These are phyloP conservation scores for Mesorhabditis spiculigera DNA, from an alignment of 2,888 invertebrate genomes.

Conservation along the genomic window DNA sequence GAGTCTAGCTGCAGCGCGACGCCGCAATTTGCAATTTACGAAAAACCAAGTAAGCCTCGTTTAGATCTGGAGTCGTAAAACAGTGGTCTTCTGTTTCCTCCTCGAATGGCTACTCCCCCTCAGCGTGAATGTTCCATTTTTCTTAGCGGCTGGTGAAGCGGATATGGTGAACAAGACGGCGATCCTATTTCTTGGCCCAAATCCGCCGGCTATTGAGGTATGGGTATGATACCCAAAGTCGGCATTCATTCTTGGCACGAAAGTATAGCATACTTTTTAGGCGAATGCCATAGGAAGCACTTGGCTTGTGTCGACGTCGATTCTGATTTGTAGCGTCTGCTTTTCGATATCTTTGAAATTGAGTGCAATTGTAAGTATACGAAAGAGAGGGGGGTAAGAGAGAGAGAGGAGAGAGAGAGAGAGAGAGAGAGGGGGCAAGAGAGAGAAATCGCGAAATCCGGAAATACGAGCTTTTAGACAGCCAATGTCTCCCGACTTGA, in stretches of 20 bases:
- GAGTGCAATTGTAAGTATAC: background rate
- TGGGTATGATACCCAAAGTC: background rate
- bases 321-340: background rate
- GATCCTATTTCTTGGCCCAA: background rate
- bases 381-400: background rate
- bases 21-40: background rate
- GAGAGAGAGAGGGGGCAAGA: no score
- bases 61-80: background rate
- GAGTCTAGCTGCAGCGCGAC: no score
- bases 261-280: background rate
- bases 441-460: no score
- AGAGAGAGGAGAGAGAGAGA: no score
- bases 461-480: background rate
- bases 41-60: background rate
- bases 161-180: background rate
- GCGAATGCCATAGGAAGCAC: background rate
- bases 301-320: constrained; percentile 4
- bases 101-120: constrained; percentile 1
- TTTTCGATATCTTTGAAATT: background rate
- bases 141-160: background rate
- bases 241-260: no score
- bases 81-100: background rate
- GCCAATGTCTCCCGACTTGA: background rate
- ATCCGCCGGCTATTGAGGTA: background rate
- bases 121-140: background rate